Evolutionary conservation across 2,888 invertebrate species (phyloP), one percentile per base, ranked within the genome.

Genomic region (Drosophila meridiana): DNA sequence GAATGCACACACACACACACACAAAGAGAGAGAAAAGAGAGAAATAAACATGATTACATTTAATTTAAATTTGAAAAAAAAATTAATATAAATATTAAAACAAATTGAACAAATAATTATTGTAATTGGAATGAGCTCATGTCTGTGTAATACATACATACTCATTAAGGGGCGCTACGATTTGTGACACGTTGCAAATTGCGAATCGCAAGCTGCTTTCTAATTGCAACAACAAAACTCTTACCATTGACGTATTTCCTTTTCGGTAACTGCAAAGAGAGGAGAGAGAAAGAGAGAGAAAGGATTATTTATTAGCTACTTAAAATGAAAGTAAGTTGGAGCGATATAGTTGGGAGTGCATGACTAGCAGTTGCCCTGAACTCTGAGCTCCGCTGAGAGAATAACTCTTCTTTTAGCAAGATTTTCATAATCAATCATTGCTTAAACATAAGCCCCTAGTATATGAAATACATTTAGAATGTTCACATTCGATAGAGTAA

Each of bases 201-300:
- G 34, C 38, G 13, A 26, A 26, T 11, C 47, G 53, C 38, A 9
- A 34, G 20, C 26, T 20, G 20, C 14, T 32, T n/a, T 4, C 11
- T 28, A 47, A 47, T 47, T 20, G n/a, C n/a, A 13, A 9, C 47
- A 11, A 14, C 28, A 34, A 56, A 53, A 7, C 34, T 63, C 97
- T 96, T 94, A 97, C 97, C 97, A 97, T 93, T 97, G 96, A 90
- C 97, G 95, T 89, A 97, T 97, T 94, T 97, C 97, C 94, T 97
- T 97, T 93, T 97, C 97, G 79, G 97, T 97, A 94, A 97, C 97
- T 97, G 96, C 26, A 82, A 96, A 96, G 93, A 57, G 94, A 94
- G 11, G 52, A 11, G 5, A 34, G 2, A n/a, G 34, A 34, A 20
- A 20, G 34, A 20, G 9, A 32, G 34, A 20, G 52, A 20, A n/a